Base-by-base conservation (phyloP, 2,888 invertebrate genomes). In the Mesochorus sp. region DNA sequence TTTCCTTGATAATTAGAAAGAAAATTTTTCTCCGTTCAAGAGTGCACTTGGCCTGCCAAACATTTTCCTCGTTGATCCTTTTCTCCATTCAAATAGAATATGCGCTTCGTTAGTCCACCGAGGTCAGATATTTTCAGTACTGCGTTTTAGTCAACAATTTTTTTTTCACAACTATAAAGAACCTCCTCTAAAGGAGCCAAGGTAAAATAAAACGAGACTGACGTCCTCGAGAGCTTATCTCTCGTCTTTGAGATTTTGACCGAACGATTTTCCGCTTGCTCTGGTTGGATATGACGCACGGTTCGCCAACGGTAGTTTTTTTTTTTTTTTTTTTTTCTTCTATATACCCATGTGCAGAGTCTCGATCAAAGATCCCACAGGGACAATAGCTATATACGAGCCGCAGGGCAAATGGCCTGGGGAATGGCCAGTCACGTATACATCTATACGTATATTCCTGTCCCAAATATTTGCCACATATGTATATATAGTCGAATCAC, bases 351-450 rank as follows among this genome's bases (percentile, higher is more conserved):
- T 42, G 53, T 62, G 53, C 39, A 53, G 2, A 21, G 51, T 61
- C 53, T 61, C 59, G 67, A 67, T 74, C 67, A 61, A 67, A 67
- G 67, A 67, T 74, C 67, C 67, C 61, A n/a, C 47, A 42, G 67
- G 34, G 34, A 53, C 37, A 31, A 44, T 72, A 24, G 24, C 34
- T 64, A 37, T n/a, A n/a, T 62, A 64, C 17, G 28, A 17, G 28
- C 51, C 66, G 26, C 34, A 12, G 49, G 61, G 61, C 61, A 75
- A 75, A 75, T 49, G 8, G 1, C 17, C 3, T 3, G 10, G 17
- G 14, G 42, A 42, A 17, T 14, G 53, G 31, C 53, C 24, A 14
- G 19, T 21, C 10, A 19, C 47, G 49, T 24, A 19, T 8, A 49
- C 49, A 37, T n/a, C n/a, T 17, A 17, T 28, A 31, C 31, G 14